phyloP scores from a whole-genome alignment of 2,113 vertebrate species.

The Raja brachyura region DNA sequence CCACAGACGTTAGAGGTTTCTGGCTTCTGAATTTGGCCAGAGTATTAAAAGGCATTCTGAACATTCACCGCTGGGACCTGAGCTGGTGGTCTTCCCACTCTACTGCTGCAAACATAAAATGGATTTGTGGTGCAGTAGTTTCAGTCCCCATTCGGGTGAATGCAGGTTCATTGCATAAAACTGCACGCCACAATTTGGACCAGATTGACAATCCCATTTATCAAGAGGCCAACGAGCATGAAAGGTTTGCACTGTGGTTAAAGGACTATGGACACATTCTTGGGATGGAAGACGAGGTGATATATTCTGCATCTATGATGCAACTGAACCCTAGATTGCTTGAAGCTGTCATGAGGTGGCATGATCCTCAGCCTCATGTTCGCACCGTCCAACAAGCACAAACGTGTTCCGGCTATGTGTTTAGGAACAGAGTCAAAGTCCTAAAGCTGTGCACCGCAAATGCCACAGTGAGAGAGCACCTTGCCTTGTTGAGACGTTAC shows the following conservation, averaged over 20 bases:
- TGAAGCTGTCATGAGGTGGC: not conserved
- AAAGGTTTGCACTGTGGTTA: not conserved
- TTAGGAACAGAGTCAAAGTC: not conserved
- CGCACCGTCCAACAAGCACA: not conserved
- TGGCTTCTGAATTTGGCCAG: conserved; percentile 10
- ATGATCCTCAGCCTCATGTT: not conserved
- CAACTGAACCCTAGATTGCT: too few species aligned
- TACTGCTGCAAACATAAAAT: not conserved
- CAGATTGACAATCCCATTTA: not conserved
- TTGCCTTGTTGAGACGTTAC: not conserved
- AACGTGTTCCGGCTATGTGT: not conserved
- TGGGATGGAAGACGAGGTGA: not conserved
- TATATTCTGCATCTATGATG: not conserved
- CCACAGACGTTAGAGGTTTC: not conserved
- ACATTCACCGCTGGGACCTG: not conserved
- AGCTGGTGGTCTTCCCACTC: not conserved
- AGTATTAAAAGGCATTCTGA: not conserved
- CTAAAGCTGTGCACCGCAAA: not conserved
- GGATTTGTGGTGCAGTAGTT: not conserved
- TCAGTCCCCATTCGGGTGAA: not conserved
- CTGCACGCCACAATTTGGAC: not conserved
- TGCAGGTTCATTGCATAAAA: not conserved
- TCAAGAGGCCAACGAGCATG: not conserved
- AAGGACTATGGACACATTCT: not conserved
- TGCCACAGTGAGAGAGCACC: not conserved